Evolutionary conservation across 2,888 invertebrate species (phyloP).

Genomic region (Meghimatium bilineatum): DNA sequence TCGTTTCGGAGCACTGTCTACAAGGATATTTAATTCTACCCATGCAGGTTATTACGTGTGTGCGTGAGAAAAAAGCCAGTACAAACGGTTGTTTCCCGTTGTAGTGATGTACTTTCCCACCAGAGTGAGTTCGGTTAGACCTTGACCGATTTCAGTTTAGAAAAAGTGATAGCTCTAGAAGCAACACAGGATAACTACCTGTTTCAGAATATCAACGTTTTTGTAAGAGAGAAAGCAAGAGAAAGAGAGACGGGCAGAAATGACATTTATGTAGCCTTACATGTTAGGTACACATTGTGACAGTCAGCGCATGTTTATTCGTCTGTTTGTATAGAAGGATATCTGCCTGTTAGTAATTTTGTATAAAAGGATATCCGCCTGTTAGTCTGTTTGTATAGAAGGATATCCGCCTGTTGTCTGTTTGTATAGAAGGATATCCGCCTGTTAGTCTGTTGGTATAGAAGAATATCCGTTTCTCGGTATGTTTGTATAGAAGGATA

Average conservation of each 20-base stretch:
- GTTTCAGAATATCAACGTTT: neutral
- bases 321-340: too few relatives aligned
- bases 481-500: too few relatives aligned
- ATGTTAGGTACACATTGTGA: too few relatives aligned
- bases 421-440: too few relatives aligned
- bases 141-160: slow-evolving; percentile 6
- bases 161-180: neutral
- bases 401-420: too few relatives aligned
- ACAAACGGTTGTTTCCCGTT: neutral
- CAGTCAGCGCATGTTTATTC: too few relatives aligned
- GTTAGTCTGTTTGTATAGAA: too few relatives aligned
- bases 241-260: neutral
- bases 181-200: neutral
- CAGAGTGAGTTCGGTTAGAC: slow-evolving; percentile 3
- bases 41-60: slow-evolving; percentile 15
- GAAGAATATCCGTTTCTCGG: too few relatives aligned
- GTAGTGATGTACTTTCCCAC: slow-evolving; percentile 21
- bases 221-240: neutral
- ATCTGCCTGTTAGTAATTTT: too few relatives aligned
- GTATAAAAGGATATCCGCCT: too few relatives aligned
- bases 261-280: too few relatives aligned
- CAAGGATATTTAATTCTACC: neutral
- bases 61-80: slow-evolving; percentile 13
- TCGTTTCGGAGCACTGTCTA: neutral
- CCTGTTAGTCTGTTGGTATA: too few relatives aligned